phyloP scores from a whole-genome alignment of 23 tunicate species.

The Ascidia mentula region DNA sequence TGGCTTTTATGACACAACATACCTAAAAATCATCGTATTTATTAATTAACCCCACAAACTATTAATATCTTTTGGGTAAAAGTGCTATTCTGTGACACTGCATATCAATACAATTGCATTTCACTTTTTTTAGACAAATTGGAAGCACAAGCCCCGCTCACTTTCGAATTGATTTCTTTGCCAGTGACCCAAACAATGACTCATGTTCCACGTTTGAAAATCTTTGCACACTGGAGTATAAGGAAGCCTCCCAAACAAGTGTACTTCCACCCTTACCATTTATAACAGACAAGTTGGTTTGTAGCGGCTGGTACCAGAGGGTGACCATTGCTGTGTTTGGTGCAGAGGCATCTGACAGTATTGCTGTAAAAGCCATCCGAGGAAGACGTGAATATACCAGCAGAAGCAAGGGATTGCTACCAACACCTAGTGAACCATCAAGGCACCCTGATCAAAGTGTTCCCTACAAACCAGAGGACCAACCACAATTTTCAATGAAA shows the following conservation, averaged over 20 bases:
- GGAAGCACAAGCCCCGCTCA: constrained; percentile 69
- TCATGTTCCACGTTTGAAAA: constrained; percentile 62
- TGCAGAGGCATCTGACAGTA: constrained; percentile 56
- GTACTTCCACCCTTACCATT: constrained; percentile 61
- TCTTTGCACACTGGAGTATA: constrained; percentile 64
- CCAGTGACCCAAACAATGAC: constrained; percentile 65
- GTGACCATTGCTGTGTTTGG: constrained; percentile 88
- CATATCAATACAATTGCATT: background rate
- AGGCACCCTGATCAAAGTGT: background rate
- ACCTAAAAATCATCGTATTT: too few relatives aligned
- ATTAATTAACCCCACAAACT: too few relatives aligned
- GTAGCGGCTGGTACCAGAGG: constrained; percentile 53
- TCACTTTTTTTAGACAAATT: constrained; percentile 28
- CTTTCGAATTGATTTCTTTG: constrained; percentile 78
- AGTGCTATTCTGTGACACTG: background rate
- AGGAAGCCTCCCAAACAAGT: constrained; percentile 31
- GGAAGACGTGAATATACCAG: constrained; percentile 27
- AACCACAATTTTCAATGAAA: background rate
- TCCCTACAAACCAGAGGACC: too few relatives aligned
- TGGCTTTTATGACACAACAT: too few relatives aligned
- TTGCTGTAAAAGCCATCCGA: constrained; percentile 41
- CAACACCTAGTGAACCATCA: constrained; percentile 16
- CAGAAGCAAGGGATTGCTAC: background rate
- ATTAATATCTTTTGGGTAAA: background rate
- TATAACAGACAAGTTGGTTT: constrained; percentile 49